Conservation (phyloP, 2,113 vertebrate genomes). For the Hiodon tergisus region DNA sequence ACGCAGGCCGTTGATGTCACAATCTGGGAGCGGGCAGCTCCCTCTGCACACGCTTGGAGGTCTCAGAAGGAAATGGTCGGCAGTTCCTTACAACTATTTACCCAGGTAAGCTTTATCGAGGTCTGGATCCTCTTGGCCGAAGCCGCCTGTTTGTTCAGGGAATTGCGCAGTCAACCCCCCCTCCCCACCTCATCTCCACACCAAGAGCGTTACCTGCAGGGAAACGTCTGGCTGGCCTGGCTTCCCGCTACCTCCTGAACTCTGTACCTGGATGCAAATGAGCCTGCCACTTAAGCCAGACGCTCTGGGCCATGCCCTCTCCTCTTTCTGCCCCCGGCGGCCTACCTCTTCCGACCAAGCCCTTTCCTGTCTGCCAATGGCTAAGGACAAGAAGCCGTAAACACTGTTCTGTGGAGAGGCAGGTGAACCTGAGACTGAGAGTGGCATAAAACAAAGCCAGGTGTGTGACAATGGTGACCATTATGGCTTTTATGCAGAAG, state of each 20-base stretch:
- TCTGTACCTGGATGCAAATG: constrained; percentile 30
- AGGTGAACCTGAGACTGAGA: constrained; percentile 26
- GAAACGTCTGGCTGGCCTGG: not conserved
- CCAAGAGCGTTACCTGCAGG: not conserved
- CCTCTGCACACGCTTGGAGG: not conserved
- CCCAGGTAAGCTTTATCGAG: constrained; percentile 4
- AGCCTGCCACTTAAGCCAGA: not conserved
- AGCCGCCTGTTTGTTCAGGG: constrained; percentile 18
- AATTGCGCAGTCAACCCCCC: constrained; percentile 23
- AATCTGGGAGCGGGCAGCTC: constrained; percentile 7
- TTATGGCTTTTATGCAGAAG: constrained; percentile 26
- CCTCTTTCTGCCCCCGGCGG: not conserved
- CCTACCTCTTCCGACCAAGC: not conserved
- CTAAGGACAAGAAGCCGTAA: constrained; percentile 13
- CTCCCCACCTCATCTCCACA: constrained; percentile 8
- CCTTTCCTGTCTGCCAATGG: not conserved
- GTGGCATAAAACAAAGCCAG: constrained; percentile 21
- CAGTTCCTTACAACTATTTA: constrained; percentile 5
- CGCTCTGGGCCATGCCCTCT: not conserved
- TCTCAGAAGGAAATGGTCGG: not conserved
- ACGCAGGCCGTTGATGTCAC: not conserved
- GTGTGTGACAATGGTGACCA: constrained; percentile 28
- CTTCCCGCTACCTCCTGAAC: constrained; percentile 8
- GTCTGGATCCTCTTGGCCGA: not conserved
- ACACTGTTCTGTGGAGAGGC: constrained; percentile 6